phyloP scores from a whole-genome alignment of 2,797 vertebrate species.

The Lagodon rhomboides region DNA sequence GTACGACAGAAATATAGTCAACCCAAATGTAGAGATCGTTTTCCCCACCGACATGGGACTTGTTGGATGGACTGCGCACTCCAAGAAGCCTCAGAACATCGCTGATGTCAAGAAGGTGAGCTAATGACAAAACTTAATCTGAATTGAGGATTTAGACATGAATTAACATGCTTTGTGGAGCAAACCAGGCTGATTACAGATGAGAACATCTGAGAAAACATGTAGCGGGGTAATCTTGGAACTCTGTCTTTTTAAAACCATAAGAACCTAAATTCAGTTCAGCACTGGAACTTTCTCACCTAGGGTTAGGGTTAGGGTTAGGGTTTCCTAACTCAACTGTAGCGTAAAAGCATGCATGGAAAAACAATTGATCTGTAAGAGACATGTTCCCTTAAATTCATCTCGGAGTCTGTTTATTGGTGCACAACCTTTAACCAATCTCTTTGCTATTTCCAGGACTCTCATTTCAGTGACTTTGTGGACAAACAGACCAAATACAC shows the following conservation, averaged over 20 bases:
- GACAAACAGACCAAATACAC: conserved; percentile 93
- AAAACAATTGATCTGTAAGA: background rate
- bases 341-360: background rate
- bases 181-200: background rate
- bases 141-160: background rate
- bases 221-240: background rate
- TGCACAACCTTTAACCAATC: background rate
- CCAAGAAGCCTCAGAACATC: conserved; percentile 90
- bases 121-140: too few species aligned
- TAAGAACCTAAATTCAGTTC: background rate
- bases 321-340: too few species aligned
- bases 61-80: conserved; percentile 90
- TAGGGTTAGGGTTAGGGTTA: too few species aligned
- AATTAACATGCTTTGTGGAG: background rate
- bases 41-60: conserved; percentile 92
- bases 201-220: background rate
- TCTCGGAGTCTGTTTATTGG: background rate
- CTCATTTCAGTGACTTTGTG: conserved; percentile 92
- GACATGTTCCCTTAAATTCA: background rate
- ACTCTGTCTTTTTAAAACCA: background rate
- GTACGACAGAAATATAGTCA: conserved; percentile 88
- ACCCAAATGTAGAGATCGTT: conserved; percentile 89
- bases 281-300: too few species aligned
- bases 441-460: conserved; percentile 82
- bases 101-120: conserved; percentile 93